phyloP scores from a whole-genome alignment of 2,888 invertebrate species.

The Coelinius sp. region DNA sequence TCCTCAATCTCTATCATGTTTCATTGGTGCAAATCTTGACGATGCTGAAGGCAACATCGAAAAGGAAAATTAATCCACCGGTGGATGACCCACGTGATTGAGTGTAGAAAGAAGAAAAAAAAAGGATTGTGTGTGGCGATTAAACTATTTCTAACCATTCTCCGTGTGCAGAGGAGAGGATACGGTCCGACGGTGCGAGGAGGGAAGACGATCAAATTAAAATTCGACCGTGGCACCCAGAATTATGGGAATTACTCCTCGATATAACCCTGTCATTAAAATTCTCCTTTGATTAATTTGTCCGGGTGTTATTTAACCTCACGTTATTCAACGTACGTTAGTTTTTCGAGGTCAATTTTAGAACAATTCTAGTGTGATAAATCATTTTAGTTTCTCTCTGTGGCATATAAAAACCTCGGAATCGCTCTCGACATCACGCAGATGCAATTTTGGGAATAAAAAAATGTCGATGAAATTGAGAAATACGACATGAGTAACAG shows the following conservation, averaged over 20 bases:
- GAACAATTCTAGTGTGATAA: constrained; percentile 52
- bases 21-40: background rate
- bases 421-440: background rate
- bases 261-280: constrained; percentile 57
- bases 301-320: constrained; percentile 49
- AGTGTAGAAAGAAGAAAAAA: background rate
- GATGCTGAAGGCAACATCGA: background rate
- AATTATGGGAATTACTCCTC: constrained; percentile 57
- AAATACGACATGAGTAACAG: background rate
- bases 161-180: background rate
- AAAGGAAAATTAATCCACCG: background rate
- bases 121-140: background rate
- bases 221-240: constrained; percentile 46
- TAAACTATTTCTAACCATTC: constrained; percentile 3
- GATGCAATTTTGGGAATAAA: constrained; percentile 13
- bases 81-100: background rate
- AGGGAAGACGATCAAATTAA: constrained; percentile 45
- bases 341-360: constrained; percentile 43
- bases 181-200: background rate
- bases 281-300: constrained; percentile 60
- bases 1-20: background rate
- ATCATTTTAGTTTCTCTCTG: constrained; percentile 44
- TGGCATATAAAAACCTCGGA: background rate
- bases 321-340: constrained; percentile 36
- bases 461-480: background rate